phyloP scores from a whole-genome alignment of 2,113 vertebrate genomes.

The Vulpes ferrilata region DNA sequence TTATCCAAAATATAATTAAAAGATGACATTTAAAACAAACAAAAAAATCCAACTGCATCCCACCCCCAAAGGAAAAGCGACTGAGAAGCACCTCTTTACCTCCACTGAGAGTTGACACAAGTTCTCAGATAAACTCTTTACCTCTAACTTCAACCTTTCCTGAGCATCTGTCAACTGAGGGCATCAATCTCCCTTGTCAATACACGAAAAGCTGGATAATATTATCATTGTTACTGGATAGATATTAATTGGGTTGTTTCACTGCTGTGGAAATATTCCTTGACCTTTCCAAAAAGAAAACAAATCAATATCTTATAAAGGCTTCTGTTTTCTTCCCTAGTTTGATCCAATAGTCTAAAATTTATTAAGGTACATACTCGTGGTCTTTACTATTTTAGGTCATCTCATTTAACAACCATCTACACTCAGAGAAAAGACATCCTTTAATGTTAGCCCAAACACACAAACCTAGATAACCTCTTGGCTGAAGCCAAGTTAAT shows the following conservation, averaged over 20 bases:
- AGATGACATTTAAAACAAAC: conserved; percentile 78
- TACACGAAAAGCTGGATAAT: conserved; percentile 65
- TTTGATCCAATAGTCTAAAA: conserved; percentile 6
- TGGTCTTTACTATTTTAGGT: background rate
- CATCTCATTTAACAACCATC: background rate
- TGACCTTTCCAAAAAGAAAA: conserved; percentile 83
- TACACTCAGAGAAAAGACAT: background rate
- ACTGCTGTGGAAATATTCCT: conserved; percentile 74
- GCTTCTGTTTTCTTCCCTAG: background rate
- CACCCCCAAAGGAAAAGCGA: conserved; percentile 48
- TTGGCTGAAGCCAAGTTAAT: background rate
- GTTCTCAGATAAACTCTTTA: conserved; percentile 34
- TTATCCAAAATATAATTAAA: conserved; percentile 84
- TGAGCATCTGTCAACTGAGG: conserved; percentile 13
- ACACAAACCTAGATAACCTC: background rate
- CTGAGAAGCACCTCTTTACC: conserved; percentile 59
- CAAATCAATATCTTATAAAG: conserved; percentile 73
- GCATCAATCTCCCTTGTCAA: conserved; percentile 66
- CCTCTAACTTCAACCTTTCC: background rate
- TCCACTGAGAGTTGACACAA: conserved; percentile 22
- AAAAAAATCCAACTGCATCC: conserved; percentile 43
- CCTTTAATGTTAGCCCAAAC: background rate
- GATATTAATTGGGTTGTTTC: conserved; percentile 75
- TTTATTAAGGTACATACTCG: background rate
- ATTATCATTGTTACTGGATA: conserved; percentile 73